Conservation (phyloP, 2,797 vertebrate species). For the Macropodus opercularis region DNA sequence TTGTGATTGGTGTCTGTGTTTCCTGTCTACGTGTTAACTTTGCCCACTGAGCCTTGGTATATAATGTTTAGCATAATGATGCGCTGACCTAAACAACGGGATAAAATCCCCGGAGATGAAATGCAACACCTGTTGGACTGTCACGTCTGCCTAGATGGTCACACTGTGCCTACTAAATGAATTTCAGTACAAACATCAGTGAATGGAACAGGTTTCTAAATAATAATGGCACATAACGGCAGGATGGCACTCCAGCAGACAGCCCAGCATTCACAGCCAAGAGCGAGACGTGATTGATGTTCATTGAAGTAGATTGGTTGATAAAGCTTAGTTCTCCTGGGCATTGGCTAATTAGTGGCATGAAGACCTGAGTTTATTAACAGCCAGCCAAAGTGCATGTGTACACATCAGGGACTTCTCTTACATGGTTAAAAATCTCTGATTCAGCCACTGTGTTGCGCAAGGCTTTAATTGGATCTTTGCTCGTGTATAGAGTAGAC, state of each 20-base stretch:
- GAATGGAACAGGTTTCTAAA: conserved; percentile 39
- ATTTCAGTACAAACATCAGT: too few species aligned
- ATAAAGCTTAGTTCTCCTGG: conserved; percentile 54
- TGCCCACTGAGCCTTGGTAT: too few species aligned
- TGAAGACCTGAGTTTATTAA: conserved; percentile 58
- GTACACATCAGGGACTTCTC: conserved; percentile 51
- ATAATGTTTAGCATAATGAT: too few species aligned
- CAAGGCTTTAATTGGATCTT: conserved; percentile 48
- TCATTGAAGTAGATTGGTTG: conserved; percentile 46
- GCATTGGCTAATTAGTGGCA: conserved; percentile 58
- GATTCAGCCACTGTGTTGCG: conserved; percentile 13
- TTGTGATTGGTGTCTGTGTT: too few species aligned
- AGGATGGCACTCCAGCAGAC: conserved; percentile 36
- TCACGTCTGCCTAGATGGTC: too few species aligned
- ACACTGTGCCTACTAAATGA: too few species aligned
- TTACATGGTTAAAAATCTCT: conserved; percentile 42
- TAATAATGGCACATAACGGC: too few species aligned
- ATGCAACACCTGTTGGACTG: too few species aligned
- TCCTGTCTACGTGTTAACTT: too few species aligned
- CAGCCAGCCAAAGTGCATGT: conserved; percentile 36
- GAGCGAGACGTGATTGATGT: conserved; percentile 46
- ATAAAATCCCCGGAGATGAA: too few species aligned
- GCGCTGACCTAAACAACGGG: too few species aligned
- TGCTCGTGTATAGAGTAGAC: conserved; percentile 26
- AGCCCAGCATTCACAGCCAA: conserved; percentile 35